Evolutionary conservation across 2,888 invertebrate species (phyloP), one percentile per base, ranked within the genome.

Genomic region (Dasysyrphus tricinctus): DNA sequence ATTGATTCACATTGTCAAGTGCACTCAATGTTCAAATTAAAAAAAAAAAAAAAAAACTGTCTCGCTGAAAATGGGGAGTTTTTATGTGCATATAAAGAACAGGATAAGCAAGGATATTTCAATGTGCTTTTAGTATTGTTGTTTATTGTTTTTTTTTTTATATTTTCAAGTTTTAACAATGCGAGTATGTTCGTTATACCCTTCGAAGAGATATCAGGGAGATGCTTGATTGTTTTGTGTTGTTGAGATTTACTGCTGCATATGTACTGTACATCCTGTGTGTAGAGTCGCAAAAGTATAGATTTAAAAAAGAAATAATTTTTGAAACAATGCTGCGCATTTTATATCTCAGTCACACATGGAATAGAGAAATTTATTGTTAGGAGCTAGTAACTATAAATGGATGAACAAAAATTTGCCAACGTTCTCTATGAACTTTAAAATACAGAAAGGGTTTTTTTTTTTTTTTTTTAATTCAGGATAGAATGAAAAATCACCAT

Each of bases 1-100:
- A 70, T 56, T 49, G 57, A 72, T 70, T 75, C n/a, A 65, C 44
- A 79, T 74, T 65, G 57, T 54, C 75, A 80, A 84, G 72, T 76
- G 84, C 84, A 84, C 76, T 80, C 59, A 76, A 84, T 80, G 72
- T 73, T 72, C 32, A 39, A 32, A 32, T 4, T 32, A 32, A 32
- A 32, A 32, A 32, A 32, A 32, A 32, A 32, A 24, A 14, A 37
- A n/a, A 44, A 47, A 76, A 34, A 39, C 2, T 8, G 11, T 6
- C 8, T 14, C 16, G 14, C 61, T 42, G 14, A 42, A 39, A 61
- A 42, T 19, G 8, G 11, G 39, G 24, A 24, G 14, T 42, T 61
- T 42, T 59, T 39, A 16, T 19, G 7, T 19, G 4, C 2, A 39
- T 69, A 63, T 5, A 37, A 56, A 61, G 32, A 59, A 39, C 34